Conservation (phyloP, 2,113 vertebrate genomes). For the Chamaetylas fuelleborni region DNA sequence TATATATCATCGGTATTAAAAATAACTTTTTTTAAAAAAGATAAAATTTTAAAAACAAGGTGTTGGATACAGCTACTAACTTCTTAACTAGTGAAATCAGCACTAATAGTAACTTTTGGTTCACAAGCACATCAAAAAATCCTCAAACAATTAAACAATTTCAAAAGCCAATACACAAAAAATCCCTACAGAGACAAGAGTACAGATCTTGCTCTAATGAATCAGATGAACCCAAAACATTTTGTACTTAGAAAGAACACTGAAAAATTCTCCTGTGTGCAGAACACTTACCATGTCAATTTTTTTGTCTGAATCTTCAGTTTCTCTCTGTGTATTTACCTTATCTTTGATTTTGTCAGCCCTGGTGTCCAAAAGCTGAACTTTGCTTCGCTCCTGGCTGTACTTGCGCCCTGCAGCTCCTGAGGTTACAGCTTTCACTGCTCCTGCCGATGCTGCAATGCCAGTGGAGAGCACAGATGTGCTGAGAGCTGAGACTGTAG, state of each 20-base stretch:
- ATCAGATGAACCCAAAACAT: neutral
- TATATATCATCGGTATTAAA: too few relatives aligned
- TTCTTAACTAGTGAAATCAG: neutral
- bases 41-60: neutral
- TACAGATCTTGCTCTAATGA: neutral
- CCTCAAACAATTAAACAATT: neutral
- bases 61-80: neutral
- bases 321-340: conserved; percentile 68
- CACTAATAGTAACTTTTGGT: neutral
- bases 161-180: neutral
- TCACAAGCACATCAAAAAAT: neutral
- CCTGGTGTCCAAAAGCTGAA: conserved; percentile 74
- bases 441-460: conserved; percentile 70
- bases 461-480: conserved; percentile 76
- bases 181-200: neutral
- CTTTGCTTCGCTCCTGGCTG: conserved; percentile 75
- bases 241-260: neutral
- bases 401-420: conserved; percentile 77
- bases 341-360: conserved; percentile 86
- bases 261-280: neutral
- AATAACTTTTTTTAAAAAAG: neutral
- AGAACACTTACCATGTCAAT: neutral
- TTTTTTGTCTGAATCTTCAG: neutral
- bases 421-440: conserved; percentile 71
- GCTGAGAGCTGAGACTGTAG: conserved; percentile 76